A percentile compares a stretch with the other conserved stretches of the same genome.
phyloP scores from a whole-genome alignment of 2,797 vertebrate genomes.

The Alosa sapidissima region DNA sequence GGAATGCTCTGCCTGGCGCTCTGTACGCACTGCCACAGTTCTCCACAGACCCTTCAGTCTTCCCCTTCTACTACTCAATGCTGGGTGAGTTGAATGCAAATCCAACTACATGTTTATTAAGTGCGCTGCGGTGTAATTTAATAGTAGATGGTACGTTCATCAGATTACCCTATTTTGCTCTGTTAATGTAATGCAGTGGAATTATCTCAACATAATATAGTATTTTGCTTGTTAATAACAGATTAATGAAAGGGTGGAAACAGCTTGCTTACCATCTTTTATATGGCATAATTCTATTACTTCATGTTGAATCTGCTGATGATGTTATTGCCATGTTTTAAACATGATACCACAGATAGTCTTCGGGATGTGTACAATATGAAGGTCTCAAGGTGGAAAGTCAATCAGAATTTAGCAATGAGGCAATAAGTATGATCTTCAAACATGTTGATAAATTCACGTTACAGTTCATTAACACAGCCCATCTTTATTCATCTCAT shows the following conservation, averaged over 20 bases:
- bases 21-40: conserved; percentile 77
- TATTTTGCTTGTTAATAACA: no score
- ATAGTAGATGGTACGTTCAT: neutral
- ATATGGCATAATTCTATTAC: no score
- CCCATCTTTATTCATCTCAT: neutral
- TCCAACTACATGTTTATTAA: neutral
- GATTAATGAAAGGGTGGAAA: no score
- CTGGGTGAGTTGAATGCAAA: conserved; percentile 67
- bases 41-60: conserved; percentile 73
- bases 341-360: no score
- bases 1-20: conserved; percentile 78
- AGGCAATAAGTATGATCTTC: neutral
- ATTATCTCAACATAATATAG: neutral
- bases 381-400: neutral
- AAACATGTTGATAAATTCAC: neutral
- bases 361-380: neutral
- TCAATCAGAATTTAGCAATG: no score
- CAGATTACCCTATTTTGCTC: neutral
- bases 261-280: no score
- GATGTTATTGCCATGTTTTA: neutral
- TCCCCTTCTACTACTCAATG: conserved; percentile 77
- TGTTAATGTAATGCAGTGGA: neutral
- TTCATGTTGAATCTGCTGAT: no score
- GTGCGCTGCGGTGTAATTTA: neutral
- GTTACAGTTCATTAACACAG: neutral